Evolutionary conservation across 2,113 vertebrate genomes (phyloP).

Genomic region (Fukomys damarensis): DNA sequence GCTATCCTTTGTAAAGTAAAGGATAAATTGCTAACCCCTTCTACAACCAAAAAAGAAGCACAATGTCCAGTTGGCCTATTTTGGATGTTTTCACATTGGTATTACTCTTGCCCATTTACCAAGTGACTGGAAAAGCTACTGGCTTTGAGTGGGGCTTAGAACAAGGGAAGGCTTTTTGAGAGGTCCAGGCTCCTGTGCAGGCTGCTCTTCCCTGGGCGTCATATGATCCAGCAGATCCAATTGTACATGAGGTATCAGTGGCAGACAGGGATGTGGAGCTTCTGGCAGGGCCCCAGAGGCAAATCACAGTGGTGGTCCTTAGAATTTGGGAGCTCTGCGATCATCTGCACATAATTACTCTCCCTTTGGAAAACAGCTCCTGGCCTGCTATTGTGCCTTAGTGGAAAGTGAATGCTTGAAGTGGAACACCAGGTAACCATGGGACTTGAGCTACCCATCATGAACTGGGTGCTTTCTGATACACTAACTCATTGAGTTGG

Average conservation of each 20-base stretch:
- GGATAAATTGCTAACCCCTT: neutral
- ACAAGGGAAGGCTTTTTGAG: neutral
- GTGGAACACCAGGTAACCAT: no score
- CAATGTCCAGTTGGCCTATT: neutral
- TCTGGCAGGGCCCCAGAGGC: neutral
- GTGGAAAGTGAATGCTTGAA: no score
- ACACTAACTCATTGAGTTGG: no score
- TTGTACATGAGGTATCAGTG: no score
- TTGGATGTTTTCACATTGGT: neutral
- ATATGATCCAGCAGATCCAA: neutral
- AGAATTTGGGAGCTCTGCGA: no score
- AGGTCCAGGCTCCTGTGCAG: neutral
- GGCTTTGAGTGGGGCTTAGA: neutral
- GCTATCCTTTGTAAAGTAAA: neutral
- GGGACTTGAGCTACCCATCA: no score
- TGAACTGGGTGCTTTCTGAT: no score
- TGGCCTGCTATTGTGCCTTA: no score
- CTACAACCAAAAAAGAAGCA: neutral
- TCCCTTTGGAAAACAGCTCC: no score
- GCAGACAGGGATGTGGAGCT: neutral
- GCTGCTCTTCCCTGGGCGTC: neutral
- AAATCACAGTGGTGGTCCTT: no score
- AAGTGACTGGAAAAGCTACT: neutral
- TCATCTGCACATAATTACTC: no score
- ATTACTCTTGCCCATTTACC: neutral